Conservation (phyloP, 2,888 invertebrate species). For the Tuta absoluta region DNA sequence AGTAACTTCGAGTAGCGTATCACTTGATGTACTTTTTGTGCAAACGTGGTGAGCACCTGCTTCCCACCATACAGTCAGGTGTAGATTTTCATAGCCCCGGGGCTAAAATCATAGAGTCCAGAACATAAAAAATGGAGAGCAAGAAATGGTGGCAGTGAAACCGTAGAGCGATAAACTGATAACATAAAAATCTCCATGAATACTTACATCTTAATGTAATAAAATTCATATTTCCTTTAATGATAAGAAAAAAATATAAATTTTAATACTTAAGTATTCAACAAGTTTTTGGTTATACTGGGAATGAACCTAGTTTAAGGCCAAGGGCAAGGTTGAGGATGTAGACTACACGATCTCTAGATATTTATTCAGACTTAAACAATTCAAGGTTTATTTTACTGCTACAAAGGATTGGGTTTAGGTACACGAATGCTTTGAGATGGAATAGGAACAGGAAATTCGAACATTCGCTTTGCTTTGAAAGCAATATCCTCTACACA, state of each 20-base stretch:
- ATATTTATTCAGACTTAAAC: slow-evolving; percentile 54
- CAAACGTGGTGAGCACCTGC: too few species aligned
- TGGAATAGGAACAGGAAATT: slow-evolving; percentile 14
- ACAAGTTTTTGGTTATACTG: background rate
- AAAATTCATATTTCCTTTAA: background rate
- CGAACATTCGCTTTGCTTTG: background rate
- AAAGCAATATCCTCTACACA: background rate
- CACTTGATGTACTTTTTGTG: too few species aligned
- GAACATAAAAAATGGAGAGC: too few species aligned
- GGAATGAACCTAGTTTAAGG: slow-evolving; percentile 41
- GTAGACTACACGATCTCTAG: slow-evolving; percentile 46
- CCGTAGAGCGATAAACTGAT: too few species aligned
- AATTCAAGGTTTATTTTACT: slow-evolving; percentile 62
- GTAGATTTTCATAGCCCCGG: too few species aligned
- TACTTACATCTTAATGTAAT: too few species aligned
- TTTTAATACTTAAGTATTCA: background rate
- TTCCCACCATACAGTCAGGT: too few species aligned
- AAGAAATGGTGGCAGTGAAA: too few species aligned
- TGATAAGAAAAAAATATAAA: background rate
- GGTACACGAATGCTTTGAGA: slow-evolving; percentile 17
- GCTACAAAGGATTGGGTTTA: slow-evolving; percentile 24
- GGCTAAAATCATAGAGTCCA: too few species aligned
- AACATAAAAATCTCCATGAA: too few species aligned
- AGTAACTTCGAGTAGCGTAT: too few species aligned
- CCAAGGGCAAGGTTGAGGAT: slow-evolving; percentile 56